Evolutionary conservation across 2,888 invertebrate species (phyloP), one percentile per base, ranked within the genome.

Genomic region (Agrotis segetum): DNA sequence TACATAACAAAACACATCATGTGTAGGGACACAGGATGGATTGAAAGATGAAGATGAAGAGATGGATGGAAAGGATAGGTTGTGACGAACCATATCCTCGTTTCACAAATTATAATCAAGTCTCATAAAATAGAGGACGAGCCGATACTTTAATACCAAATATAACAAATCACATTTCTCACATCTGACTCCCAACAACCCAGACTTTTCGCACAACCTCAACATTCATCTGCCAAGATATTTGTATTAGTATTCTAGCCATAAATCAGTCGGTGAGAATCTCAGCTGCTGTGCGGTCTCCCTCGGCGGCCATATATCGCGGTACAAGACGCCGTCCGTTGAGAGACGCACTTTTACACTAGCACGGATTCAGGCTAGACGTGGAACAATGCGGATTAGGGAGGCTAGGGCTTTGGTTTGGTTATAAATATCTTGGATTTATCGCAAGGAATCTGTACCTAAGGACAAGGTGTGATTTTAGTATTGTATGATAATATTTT

Each of bases 291-390:
- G 40, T 40, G 40, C 11, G 81, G 77, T 82, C 88, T 96, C 96
- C 96, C 96, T 82, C 87, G 95, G 89, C 93, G 91, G 91, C 92
- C 92, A 95, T 96, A 95, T 92, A 95, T 96, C 90, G 93, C 91
- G 89, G 92, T 94, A 93, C 90, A 87, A 86, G 86, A 87, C 89
- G 87, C 79, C 87, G 88, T 88, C 90, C 91, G 87, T 86, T 75
- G 90, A 91, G 91, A 91, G 74, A 89, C 87, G 80, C 87, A 85
- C 86, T 87, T 87, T 87, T 87, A 79, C 77, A 83, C 84, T 79
- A 77, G 52, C 67, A 69, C 11, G 67, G 59, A 61, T 77, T 73
- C 77, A 70, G 64, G 47, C 79, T 72, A 82, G 82, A 82, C 82
- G 63, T 21, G 58, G 50, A 78, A 78, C 79, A 73, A 73, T 73